phyloP scores from a whole-genome alignment of 2,888 invertebrate genomes.

The Cephalotes varians region DNA sequence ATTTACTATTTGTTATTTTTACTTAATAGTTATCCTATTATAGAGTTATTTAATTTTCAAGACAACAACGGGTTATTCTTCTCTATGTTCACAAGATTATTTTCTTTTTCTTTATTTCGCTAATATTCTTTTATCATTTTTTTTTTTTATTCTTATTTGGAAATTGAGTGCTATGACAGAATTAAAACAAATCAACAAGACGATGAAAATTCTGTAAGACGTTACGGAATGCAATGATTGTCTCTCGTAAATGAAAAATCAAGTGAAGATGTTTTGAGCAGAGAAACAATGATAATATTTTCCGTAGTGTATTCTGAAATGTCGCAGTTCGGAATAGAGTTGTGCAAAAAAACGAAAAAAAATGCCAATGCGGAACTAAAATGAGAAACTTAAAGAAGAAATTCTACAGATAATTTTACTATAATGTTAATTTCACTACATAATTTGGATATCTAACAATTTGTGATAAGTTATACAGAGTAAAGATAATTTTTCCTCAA shows the following conservation, averaged over 20 bases:
- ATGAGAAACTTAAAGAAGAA: background rate
- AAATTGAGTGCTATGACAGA: background rate
- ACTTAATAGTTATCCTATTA: too few relatives aligned
- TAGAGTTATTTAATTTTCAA: too few relatives aligned
- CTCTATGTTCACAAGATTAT: background rate
- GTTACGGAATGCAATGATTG: background rate
- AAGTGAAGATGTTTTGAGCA: constrained; percentile 27
- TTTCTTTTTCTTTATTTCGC: background rate
- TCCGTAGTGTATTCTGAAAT: constrained; percentile 60
- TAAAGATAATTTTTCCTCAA: background rate
- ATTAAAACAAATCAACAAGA: constrained; percentile 27
- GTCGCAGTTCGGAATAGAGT: constrained; percentile 51
- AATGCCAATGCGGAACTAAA: constrained; percentile 9
- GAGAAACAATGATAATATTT: constrained; percentile 68
- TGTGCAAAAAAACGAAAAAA: constrained; percentile 71
- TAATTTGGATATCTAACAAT: background rate
- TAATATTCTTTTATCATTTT: background rate
- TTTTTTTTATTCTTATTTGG: background rate
- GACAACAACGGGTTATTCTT: background rate
- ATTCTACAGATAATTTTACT: background rate
- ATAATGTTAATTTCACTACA: background rate
- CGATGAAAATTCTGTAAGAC: constrained; percentile 16
- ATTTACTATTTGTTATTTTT: background rate
- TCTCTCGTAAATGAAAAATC: constrained; percentile 5
- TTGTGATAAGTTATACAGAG: background rate